Conservation (phyloP, 1,140 invertebrate genomes). For the Nebria ingens region DNA sequence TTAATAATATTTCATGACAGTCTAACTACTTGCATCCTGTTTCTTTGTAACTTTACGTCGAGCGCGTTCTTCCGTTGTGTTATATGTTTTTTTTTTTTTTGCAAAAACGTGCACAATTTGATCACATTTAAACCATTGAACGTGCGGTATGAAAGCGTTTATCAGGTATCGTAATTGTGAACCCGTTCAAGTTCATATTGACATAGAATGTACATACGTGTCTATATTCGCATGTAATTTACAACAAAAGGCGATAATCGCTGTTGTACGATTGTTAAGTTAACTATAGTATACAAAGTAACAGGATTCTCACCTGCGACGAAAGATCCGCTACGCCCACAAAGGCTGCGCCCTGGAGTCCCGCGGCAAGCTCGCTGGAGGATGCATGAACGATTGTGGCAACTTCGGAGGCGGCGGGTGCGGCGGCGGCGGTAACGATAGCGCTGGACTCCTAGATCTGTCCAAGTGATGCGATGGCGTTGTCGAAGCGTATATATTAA, state of each 20-base stretch:
- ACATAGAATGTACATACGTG: neutral
- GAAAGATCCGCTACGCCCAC: slow-evolving; percentile 41
- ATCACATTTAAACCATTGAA: too few species aligned
- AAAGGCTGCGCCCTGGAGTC: slow-evolving; percentile 37
- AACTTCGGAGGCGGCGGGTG: slow-evolving; percentile 38
- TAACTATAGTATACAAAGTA: neutral
- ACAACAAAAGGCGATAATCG: neutral
- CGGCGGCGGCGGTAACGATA: slow-evolving; percentile 50
- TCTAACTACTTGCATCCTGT: too few species aligned
- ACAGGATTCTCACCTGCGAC: slow-evolving; percentile 26
- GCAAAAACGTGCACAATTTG: too few species aligned
- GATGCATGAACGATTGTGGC: slow-evolving; percentile 31
- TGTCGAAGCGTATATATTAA: slow-evolving; percentile 53
- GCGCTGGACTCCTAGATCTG: slow-evolving; percentile 48
- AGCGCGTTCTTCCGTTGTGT: too few species aligned
- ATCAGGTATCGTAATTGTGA: neutral
- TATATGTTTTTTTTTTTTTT: too few species aligned
- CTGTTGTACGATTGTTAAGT: neutral
- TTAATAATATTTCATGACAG: too few species aligned
- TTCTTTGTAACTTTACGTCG: too few species aligned
- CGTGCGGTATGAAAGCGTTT: neutral
- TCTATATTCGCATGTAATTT: neutral
- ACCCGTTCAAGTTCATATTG: slow-evolving; percentile 3
- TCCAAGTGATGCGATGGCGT: slow-evolving; percentile 33
- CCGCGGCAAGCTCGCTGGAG: slow-evolving; percentile 32